These are phyloP conservation scores for Rhodeus uyekii DNA, from an alignment of 2,797 vertebrate genomes.

Conservation along the genomic window DNA sequence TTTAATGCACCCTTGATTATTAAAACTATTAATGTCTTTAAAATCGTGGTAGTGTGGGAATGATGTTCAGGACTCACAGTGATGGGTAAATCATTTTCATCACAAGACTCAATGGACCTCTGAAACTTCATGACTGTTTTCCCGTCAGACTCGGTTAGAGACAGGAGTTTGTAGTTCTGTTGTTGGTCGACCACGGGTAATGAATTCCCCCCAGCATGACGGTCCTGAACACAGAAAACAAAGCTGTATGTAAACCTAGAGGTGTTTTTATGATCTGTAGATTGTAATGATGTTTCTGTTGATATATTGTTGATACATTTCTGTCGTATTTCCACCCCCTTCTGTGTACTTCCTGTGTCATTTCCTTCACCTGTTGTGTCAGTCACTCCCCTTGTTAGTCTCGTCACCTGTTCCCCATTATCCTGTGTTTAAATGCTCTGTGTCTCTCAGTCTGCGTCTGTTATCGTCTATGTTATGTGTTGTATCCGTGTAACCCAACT, in stretches of 20 bases:
- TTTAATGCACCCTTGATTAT: neutral
- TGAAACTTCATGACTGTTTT: constrained; percentile 77
- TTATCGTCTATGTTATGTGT: too few relatives aligned
- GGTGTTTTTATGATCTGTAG: too few relatives aligned
- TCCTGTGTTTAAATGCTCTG: too few relatives aligned
- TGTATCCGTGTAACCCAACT: too few relatives aligned
- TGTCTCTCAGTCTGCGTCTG: too few relatives aligned
- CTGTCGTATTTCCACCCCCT: too few relatives aligned
- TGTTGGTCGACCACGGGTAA: constrained; percentile 69
- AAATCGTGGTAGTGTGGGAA: neutral
- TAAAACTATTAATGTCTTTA: neutral
- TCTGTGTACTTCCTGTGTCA: too few relatives aligned
- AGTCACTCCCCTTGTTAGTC: too few relatives aligned
- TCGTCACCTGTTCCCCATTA: too few relatives aligned
- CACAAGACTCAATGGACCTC: constrained; percentile 69
- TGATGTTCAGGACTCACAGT: constrained; percentile 67
- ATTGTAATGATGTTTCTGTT: neutral
- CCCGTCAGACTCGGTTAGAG: constrained; percentile 66
- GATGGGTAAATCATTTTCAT: constrained; percentile 75
- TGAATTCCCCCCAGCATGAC: constrained; percentile 64
- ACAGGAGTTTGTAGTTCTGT: constrained; percentile 79
- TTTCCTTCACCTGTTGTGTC: too few relatives aligned
- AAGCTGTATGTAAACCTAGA: too few relatives aligned
- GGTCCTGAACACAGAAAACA: constrained; percentile 69
- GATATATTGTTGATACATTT: too few relatives aligned